Evolutionary conservation across 2,113 vertebrate species (phyloP).

Genomic region (Panthera tigris): DNA sequence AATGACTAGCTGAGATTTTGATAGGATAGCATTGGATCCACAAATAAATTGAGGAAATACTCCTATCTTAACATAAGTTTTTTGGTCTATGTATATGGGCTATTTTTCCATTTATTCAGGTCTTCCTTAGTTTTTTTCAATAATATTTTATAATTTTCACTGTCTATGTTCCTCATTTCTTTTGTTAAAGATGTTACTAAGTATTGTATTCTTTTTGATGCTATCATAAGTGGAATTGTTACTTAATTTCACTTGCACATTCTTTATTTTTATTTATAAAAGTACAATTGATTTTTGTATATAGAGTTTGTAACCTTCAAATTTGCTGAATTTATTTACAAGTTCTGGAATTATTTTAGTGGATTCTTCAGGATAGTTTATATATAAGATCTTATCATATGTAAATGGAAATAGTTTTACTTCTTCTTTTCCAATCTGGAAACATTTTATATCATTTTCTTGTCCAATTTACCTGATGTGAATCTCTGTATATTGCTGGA

Average conservation of each 20-base stretch:
- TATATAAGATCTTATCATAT: background rate
- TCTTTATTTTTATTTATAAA: background rate
- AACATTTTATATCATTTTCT: background rate
- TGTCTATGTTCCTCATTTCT: background rate
- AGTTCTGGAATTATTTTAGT: background rate
- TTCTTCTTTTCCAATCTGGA: background rate
- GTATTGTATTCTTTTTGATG: background rate
- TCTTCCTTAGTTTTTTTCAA: background rate
- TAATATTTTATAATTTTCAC: background rate
- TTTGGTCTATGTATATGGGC: background rate
- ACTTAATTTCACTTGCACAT: background rate
- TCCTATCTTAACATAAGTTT: background rate
- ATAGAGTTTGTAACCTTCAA: background rate
- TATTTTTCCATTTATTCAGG: background rate
- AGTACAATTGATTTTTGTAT: background rate
- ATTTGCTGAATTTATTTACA: background rate
- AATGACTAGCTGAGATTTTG: background rate
- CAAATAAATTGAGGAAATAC: background rate
- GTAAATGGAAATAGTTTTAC: background rate
- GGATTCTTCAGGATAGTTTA: background rate
- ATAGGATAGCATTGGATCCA: background rate
- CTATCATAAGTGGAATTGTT: background rate
- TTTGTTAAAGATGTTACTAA: background rate
- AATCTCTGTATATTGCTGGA: background rate
- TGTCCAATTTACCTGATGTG: background rate